Conservation (phyloP, 2,797 vertebrate species). For the Poliocrania exsul region DNA sequence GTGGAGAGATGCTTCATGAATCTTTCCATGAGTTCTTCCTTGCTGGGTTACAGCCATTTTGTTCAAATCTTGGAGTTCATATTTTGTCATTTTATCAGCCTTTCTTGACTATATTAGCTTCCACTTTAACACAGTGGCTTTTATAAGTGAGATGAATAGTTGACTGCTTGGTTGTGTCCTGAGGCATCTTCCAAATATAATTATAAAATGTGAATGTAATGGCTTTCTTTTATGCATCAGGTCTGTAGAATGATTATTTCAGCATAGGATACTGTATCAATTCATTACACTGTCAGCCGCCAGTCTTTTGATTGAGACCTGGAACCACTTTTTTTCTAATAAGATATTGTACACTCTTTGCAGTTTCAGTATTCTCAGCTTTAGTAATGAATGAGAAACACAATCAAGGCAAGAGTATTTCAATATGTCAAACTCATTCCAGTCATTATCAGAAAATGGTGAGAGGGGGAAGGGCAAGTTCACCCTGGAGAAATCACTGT, state of each 20-base stretch:
- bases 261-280: background rate
- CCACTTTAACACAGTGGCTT: constrained; percentile 8
- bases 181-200: constrained; percentile 47
- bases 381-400: constrained; percentile 44
- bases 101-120: background rate
- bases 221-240: background rate
- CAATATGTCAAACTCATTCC: constrained; percentile 47
- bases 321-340: constrained; percentile 43
- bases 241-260: background rate
- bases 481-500: constrained; percentile 51
- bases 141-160: constrained; percentile 37
- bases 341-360: constrained; percentile 33
- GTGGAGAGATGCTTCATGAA: background rate
- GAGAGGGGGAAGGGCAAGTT: constrained; percentile 49
- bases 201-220: constrained; percentile 44
- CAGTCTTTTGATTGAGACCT: constrained; percentile 22
- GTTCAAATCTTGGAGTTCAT: background rate
- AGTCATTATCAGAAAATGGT: constrained; percentile 29
- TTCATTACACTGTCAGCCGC: background rate
- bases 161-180: constrained; percentile 35
- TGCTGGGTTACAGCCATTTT: constrained; percentile 4
- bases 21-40: background rate
- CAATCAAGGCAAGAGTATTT: constrained; percentile 13
- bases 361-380: constrained; percentile 9
- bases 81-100: background rate